phyloP scores from a whole-genome alignment of 2,113 vertebrate genomes.

The Heliornis fulica region DNA sequence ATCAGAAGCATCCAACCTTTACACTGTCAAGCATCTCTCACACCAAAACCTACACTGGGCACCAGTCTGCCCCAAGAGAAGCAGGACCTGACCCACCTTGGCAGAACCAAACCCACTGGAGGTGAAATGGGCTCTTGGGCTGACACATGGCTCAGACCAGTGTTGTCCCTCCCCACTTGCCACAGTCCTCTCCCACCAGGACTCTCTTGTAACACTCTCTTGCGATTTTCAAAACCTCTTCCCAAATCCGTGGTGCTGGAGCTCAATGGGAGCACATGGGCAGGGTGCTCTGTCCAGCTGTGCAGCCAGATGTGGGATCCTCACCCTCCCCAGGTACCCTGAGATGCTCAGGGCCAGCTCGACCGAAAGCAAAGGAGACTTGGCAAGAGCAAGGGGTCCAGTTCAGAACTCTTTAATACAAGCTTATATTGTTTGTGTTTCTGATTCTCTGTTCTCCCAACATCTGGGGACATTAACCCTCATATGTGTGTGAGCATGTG shows the following conservation, averaged over 20 bases:
- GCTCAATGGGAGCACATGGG: background rate
- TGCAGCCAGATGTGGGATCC: background rate
- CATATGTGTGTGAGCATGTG: slow-evolving; percentile 39
- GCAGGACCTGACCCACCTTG: background rate
- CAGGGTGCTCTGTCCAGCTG: background rate
- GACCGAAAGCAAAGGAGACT: slow-evolving; percentile 52
- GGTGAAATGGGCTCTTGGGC: background rate
- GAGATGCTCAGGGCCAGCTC: accelerated
- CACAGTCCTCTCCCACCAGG: background rate
- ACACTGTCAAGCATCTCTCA: background rate
- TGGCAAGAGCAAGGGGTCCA: slow-evolving; percentile 20
- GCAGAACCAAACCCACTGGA: background rate
- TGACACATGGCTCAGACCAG: accelerated
- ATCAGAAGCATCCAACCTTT: background rate
- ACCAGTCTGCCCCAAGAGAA: background rate
- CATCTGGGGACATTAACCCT: slow-evolving; percentile 63
- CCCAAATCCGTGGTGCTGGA: background rate
- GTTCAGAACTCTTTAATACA: slow-evolving; percentile 75
- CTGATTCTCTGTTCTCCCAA: slow-evolving; percentile 58
- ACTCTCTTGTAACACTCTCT: background rate
- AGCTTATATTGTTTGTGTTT: slow-evolving; percentile 68
- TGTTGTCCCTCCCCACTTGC: accelerated
- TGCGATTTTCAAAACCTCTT: accelerated
- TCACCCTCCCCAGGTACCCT: accelerated
- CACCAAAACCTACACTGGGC: background rate